These are phyloP conservation scores for Hemiprocne comata DNA, from an alignment of 2,113 vertebrate genomes.

Conservation along the genomic window DNA sequence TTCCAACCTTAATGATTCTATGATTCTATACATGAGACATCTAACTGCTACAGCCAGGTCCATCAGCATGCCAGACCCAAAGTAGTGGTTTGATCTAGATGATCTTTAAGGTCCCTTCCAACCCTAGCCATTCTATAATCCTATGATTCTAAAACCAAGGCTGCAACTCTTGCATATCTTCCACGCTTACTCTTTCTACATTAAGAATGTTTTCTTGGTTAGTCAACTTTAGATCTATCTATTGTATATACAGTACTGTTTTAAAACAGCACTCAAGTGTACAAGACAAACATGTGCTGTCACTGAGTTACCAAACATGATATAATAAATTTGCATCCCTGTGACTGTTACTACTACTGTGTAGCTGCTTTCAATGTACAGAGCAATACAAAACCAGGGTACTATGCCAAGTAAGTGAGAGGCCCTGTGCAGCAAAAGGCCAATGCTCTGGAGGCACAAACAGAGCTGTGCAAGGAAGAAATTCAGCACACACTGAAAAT, in stretches of 20 bases:
- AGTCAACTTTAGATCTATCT: slow-evolving; percentile 54
- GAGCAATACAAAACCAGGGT: neutral
- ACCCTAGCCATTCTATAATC: no score
- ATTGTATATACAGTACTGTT: neutral
- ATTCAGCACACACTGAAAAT: neutral
- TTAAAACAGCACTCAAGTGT: slow-evolving; percentile 52
- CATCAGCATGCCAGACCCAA: neutral
- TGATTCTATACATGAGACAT: neutral
- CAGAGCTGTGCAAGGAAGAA: neutral
- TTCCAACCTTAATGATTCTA: no score
- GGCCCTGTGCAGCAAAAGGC: neutral
- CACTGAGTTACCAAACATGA: slow-evolving; percentile 38
- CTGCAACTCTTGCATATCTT: neutral
- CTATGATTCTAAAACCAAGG: neutral
- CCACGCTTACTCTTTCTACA: neutral
- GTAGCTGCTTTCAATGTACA: neutral
- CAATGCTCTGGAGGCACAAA: neutral
- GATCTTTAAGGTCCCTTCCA: no score
- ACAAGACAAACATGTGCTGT: slow-evolving; percentile 55
- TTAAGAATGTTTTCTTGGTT: slow-evolving; percentile 55
- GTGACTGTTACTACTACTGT: neutral
- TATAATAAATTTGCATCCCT: slow-evolving; percentile 20
- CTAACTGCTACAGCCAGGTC: neutral
- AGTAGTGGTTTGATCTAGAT: neutral
- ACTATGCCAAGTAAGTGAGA: slow-evolving; percentile 28